A percentile compares a stretch with the other conserved stretches of the same genome.
phyloP scores from a whole-genome alignment of 1,140 invertebrate species.

The Drosophila grimshawi region DNA sequence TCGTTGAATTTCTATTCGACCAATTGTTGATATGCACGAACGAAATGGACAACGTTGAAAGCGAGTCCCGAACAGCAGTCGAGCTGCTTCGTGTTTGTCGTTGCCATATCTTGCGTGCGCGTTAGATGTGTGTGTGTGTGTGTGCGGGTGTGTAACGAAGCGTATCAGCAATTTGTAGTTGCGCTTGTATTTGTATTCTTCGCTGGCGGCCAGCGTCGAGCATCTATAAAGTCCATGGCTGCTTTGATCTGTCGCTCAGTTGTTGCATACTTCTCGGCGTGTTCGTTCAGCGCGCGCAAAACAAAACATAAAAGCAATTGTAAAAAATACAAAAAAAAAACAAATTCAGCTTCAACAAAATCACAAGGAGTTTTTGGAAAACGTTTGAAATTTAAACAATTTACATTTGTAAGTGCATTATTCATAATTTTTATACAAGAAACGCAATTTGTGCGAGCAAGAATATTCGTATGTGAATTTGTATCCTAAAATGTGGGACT shows the following conservation, averaged over 20 bases:
- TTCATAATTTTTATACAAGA: background rate
- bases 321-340: background rate
- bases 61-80: slow-evolving; percentile 29
- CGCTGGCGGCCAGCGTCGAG: slow-evolving; percentile 27
- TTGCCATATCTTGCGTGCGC: slow-evolving; percentile 8
- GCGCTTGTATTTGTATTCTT: slow-evolving; percentile 28
- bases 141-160: slow-evolving; percentile 28
- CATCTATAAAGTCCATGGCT: slow-evolving; percentile 67
- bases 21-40: slow-evolving; percentile 81
- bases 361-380: no score
- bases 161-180: slow-evolving; percentile 26
- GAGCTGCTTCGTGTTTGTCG: slow-evolving; percentile 54
- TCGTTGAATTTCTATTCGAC: slow-evolving; percentile 67
- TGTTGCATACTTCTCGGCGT: slow-evolving; percentile 77
- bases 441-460: background rate
- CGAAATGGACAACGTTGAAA: slow-evolving; percentile 11
- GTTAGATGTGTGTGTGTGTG: slow-evolving; percentile 23
- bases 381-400: background rate
- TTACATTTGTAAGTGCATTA: slow-evolving; percentile 9
- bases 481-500: background rate
- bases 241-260: slow-evolving; percentile 78
- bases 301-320: slow-evolving; percentile 2
- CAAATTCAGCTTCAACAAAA: background rate
- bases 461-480: background rate
- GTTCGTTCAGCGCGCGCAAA: slow-evolving; percentile 49